Evolutionary conservation across 2,113 vertebrate genomes (phyloP), one percentile per base, ranked within the genome.

Genomic region (Ciconia boyciana): DNA sequence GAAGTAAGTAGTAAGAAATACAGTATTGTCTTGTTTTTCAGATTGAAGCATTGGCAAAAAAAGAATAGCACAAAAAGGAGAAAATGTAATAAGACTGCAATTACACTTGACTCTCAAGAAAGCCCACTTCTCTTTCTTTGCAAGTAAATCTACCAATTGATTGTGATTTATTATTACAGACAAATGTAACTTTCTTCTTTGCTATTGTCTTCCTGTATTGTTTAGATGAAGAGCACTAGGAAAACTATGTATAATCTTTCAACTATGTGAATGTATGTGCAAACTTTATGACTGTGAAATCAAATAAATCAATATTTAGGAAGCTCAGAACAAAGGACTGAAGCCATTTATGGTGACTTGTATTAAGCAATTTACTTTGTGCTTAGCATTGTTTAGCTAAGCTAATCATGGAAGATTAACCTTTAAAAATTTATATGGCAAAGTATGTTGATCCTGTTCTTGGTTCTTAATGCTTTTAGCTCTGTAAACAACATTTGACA

Each of bases 361-460:
- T 24, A 92, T 91, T 91, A 92, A 93, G 52, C 83, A 95, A 86
- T 94, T 95, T 96, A 80, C 75, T 87, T 52, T 93, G 60, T 86
- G 55, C 81, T 94, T 91, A 92, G 57, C 57, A 90, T 94, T 97
- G 55, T 90, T 96, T 81, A 92, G 36, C 41, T 96, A 92, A 95
- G 57, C 16, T 96, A 96, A 97, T 96, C 64, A 74, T 44, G 18
- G 57, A 89, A 95, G 81, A 95, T 92, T 97, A 96, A 97, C 96
- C 94, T 97, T 97, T 97, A 89, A 96, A 97, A 96, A 88, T 74
- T 81, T 86, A 68, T 95, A 92, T 68, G 87, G 82, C 55, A 60
- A 91, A 95, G 26, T 90, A 90, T 69, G 68, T 80, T 58, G 78
- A 97, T 96, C 52, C 39, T 28, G 68, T 94, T 91, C 83, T 79